These are phyloP conservation scores for Meloe dianella DNA, from an alignment of 2,888 invertebrate genomes.

Conservation along the genomic window DNA sequence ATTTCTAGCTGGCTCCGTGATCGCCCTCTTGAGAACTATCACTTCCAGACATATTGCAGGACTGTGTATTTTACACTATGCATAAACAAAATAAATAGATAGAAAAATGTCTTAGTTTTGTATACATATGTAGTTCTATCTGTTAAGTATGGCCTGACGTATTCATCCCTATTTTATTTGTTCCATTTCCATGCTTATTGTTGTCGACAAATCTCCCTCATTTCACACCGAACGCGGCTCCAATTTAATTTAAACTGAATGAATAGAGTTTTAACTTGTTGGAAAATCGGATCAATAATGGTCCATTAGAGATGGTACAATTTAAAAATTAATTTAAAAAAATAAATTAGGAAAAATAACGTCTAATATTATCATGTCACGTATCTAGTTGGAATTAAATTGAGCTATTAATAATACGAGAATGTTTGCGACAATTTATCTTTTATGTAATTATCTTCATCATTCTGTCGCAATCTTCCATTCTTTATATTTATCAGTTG, in stretches of 20 bases:
- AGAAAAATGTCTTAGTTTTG: constrained; percentile 7
- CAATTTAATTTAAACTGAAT: constrained; percentile 28
- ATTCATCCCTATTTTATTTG: constrained; percentile 26
- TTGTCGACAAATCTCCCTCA: constrained; percentile 28
- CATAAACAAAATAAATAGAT: not conserved
- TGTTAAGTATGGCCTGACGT: constrained; percentile 27
- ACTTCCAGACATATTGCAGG: constrained; percentile 33
- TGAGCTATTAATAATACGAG: not conserved
- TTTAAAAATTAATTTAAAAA: constrained; percentile 5
- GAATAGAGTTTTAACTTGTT: constrained; percentile 13
- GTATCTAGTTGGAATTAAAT: not conserved
- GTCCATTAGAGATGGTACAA: not conserved
- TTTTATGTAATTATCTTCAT: constrained; percentile 3
- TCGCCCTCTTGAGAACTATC: constrained; percentile 50
- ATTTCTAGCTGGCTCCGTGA: constrained; percentile 50
- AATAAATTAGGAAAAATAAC: not conserved
- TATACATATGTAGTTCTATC: not conserved
- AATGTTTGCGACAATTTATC: not conserved
- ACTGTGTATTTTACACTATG: constrained; percentile 10
- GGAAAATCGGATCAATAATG: constrained; percentile 10
- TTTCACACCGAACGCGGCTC: constrained; percentile 21
- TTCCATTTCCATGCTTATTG: constrained; percentile 34
- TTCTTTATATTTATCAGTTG: constrained; percentile 12
- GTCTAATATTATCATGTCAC: not conserved
- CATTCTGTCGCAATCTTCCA: not conserved